A percentile compares a stretch with the other conserved stretches of the same genome.
phyloP scores from a whole-genome alignment of 1,140 invertebrate genomes.

The Andrena cerasifolii region DNA sequence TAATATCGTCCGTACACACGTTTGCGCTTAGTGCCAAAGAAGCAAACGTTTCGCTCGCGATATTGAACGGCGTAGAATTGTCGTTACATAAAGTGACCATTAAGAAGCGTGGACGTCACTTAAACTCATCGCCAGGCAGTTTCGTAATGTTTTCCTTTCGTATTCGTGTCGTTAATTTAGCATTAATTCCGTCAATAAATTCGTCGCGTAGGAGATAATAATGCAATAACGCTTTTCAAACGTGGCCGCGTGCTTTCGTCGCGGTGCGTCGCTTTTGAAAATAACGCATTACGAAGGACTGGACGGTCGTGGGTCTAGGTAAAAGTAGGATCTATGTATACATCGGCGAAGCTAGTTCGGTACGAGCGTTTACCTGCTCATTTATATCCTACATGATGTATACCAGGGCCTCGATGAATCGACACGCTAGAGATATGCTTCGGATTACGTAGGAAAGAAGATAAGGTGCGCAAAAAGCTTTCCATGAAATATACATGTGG shows the following conservation, averaged over 20 bases:
- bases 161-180: conserved; percentile 20
- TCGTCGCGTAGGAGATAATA: not conserved
- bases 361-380: not conserved
- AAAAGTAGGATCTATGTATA: not conserved
- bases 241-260: no score
- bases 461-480: not conserved
- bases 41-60: conserved; percentile 29
- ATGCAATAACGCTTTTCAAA: no score
- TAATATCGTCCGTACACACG: not conserved
- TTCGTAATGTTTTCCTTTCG: conserved; percentile 36
- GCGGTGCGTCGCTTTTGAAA: no score
- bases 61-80: conserved; percentile 41
- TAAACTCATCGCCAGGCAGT: conserved; percentile 20
- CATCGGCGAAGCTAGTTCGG: not conserved
- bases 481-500: not conserved
- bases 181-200: conserved; percentile 6
- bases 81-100: conserved; percentile 52
- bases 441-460: not conserved
- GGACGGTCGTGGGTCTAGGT: no score
- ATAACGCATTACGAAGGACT: not conserved
- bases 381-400: not conserved
- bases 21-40: conserved; percentile 29
- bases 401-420: not conserved
- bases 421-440: not conserved
- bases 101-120: conserved; percentile 38